A percentile compares a stretch with the other conserved stretches of the same genome.
Evolutionary conservation across 1,140 invertebrate genomes (phyloP).

Genomic region (Caenorhabditis brenneri): DNA sequence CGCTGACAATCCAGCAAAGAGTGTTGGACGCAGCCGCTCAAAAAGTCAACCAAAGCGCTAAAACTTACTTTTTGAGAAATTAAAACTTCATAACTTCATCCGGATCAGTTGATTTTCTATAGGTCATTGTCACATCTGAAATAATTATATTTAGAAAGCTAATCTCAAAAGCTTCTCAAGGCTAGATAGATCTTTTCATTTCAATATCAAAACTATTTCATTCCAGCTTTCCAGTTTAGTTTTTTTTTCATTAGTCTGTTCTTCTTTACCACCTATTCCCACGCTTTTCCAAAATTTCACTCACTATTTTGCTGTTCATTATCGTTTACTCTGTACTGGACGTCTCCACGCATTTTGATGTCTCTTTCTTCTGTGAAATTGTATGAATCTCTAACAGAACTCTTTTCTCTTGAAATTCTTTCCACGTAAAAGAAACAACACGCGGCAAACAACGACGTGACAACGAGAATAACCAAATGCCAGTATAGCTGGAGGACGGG

Average conservation of each 20-base stretch:
- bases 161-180: too few species aligned
- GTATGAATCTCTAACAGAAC: slow-evolving; percentile 13
- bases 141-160: too few species aligned
- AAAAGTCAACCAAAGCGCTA: slow-evolving; percentile 21
- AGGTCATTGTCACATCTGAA: slow-evolving; percentile 17
- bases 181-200: too few species aligned
- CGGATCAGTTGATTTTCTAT: slow-evolving; percentile 26
- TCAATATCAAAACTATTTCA: too few species aligned
- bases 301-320: slow-evolving; percentile 1
- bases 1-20: slow-evolving; percentile 65
- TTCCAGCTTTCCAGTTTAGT: too few species aligned
- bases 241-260: too few species aligned
- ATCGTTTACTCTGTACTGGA: neutral
- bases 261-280: neutral
- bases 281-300: neutral
- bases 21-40: slow-evolving; percentile 34
- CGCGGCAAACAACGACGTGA: slow-evolving; percentile 67
- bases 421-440: slow-evolving; percentile 46
- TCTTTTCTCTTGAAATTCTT: slow-evolving; percentile 18
- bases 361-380: neutral
- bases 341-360: neutral
- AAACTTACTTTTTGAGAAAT: neutral
- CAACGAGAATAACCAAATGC: slow-evolving; percentile 81
- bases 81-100: slow-evolving; percentile 12
- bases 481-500: slow-evolving; percentile 79